These are phyloP conservation scores for Dromaius novaehollandiae DNA, from an alignment of 2,113 vertebrate species.

Conservation along the genomic window DNA sequence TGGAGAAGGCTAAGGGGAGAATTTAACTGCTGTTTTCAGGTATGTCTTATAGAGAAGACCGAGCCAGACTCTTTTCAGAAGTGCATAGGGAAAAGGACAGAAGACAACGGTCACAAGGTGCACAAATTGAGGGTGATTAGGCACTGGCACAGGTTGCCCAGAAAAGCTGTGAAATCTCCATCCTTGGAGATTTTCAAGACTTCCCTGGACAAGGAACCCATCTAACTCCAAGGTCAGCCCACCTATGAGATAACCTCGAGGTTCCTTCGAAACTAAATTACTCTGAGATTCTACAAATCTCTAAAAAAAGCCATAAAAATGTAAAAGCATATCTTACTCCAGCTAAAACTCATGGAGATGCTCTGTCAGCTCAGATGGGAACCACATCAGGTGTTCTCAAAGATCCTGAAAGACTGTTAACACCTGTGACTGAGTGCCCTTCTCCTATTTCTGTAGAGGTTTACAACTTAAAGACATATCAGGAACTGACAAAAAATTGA, in stretches of 20 bases:
- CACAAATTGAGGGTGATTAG: neutral
- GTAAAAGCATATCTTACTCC: neutral
- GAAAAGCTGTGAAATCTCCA: neutral
- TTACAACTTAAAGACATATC: neutral
- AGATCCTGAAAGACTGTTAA: neutral
- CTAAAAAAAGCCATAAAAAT: neutral
- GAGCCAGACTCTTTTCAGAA: neutral
- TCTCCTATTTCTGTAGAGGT: neutral
- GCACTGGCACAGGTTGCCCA: neutral
- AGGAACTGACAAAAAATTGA: neutral
- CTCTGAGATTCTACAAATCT: neutral
- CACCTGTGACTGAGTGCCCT: neutral
- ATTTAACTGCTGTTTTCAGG: neutral
- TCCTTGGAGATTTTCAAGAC: neutral
- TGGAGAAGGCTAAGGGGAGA: neutral
- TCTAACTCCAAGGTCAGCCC: neutral
- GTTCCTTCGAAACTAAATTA: neutral
- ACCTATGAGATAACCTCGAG: neutral
- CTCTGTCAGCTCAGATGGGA: neutral
- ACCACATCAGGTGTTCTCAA: neutral
- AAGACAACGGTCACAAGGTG: neutral
- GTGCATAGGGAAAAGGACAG: neutral
- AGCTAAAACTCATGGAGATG: neutral
- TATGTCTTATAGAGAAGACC: accelerated
- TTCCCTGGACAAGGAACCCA: neutral